Base-by-base conservation (phyloP, 2,797 vertebrate species). In the Sebastiscus tertius region DNA sequence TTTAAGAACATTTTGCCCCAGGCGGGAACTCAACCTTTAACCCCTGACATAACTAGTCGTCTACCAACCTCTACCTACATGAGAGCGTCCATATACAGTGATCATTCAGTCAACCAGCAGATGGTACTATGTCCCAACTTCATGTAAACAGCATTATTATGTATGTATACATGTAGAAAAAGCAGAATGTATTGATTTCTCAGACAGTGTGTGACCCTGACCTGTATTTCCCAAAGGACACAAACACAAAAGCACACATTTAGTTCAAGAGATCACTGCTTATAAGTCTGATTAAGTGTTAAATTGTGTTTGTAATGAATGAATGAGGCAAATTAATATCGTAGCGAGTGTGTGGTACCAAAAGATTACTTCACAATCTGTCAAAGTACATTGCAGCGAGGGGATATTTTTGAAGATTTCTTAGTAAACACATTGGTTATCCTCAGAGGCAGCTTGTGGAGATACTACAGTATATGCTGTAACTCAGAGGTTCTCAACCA, bases 111-210 rank as follows among this genome's bases (percentile, higher is more conserved):
- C n/a, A 11, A 9, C 90, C 89, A 93, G 89, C 70, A 92, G 89
- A 87, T 87, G 88, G 89, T 89, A 87, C 83, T 84, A 54, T 81
- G 71, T 79, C 58, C 24, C 77, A 78, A 13, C 56, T 76, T 79
- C n/a, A 8, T 71, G 39, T 65, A 24, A 77, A 65, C 49, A 12
- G 7, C 9, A 24, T n/a, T 13, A 60, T 56, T 6, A 46, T 54
- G 7, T 36, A 11, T 22, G 20, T 54, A 54, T 54, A n/a, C 6
- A 58, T 2, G 26, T 1, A 29, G 27, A 75, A 13, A 59, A 64
- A 59, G 33, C 59, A 33, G 29, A 60, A 27, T 18, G 10, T 4
- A 76, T 33, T 60, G 71, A 76, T 55, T 60, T 13, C 2, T 71
- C 27, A n/a, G 8, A 52, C 8, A 49, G 36, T 56, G 36, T 42